Base-by-base conservation (phyloP, 1,140 invertebrate species). In the Hylyphantes graminicola region DNA sequence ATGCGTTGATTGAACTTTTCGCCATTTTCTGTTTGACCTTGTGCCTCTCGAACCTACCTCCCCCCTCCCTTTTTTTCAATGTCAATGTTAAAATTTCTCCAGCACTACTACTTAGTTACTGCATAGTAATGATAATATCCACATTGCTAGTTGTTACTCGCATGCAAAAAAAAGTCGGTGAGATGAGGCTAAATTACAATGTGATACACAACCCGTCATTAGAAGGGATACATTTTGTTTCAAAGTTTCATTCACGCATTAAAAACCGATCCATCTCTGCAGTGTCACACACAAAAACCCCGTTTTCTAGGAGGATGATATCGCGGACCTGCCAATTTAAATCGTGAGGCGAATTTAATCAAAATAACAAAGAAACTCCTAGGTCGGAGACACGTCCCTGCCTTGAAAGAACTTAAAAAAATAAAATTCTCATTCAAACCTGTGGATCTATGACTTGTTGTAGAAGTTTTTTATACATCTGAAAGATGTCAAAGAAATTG, bases 201-300 rank as follows among this genome's bases (percentile, higher is more conserved):
- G 61, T 83, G 72, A 83, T 75, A 83, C 80, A 83, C 10, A 53
- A 13, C n/a, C 57, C 53, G 67, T 83, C 57, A 83, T 83, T 83
- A 83, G 59, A 7, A 74, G 54, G 72, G 65, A 75, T 83, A 83
- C 80, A 83, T 74, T 83, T 83, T 83, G 80, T 75, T 83, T 83
- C 80, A 83, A 83, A 83, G 80, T 83, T 83, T 83, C 80, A 83
- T 54, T 83, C 57, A 55, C 17, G 51, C n/a, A 83, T 83, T 83
- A 83, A 83, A 83, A 51, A 48, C 48, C 80, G 59, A 83, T 83
- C 80, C 51, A 83, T 83, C 80, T 83, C 17, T 55, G 10, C 35
- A 15, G n/a, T 67, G 76, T 78, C 76, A 64, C 48, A 64, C 35
- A 48, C 35, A 35, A 35, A 35, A 35, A 19, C 21, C 35, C 21